Evolutionary conservation across 2,888 invertebrate species (phyloP), one percentile per base, ranked within the genome.

Genomic region (Miltochrista miniata): DNA sequence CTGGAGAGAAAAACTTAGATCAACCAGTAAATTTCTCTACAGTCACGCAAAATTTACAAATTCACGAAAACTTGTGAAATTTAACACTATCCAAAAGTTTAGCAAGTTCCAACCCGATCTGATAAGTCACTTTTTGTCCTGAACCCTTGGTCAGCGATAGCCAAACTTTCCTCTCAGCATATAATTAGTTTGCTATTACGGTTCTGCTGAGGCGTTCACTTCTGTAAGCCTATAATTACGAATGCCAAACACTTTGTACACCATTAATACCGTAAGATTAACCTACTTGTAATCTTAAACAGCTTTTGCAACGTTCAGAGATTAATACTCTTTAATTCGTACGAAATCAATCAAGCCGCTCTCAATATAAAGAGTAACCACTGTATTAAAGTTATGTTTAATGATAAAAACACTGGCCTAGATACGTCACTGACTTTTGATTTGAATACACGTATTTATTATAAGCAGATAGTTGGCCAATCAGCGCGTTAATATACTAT

Each of bases 341-440:
- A 63, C 40, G 56, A 56, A 58, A 66, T 67, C 67, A 69, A 69
- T 67, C 67, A 69, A 51, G 51, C 51, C 56, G 31, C 45, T 44
- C 59, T 55, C 55, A 41, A 45, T 39, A 43, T 57, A 57, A 68
- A 57, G 46, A 53, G 48, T 44, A 65, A 68, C 63, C 40, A 31
- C 51, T 55, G 35, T 48, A 42, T 33, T 33, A 34, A 37, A 59
- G 49, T 72, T 59, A 64, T 50, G 49, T 48, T 59, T 68, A 64
- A 69, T 60, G 62, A 63, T 61, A 68, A 66, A 66, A 60, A 43
- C 37, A 15, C 49, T 68, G 72, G 59, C 68, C 76, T 53, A 76
- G 56, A 76, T 66, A 62, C 49, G 54, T 59, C 67, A 66, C 46
- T 61, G 56, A 43, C 43, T 48, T 50, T 45, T 56, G 54, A 56